Evolutionary conservation across 2,888 invertebrate species (phyloP), one percentile per base, ranked within the genome.

Genomic region (Volucella inflata): DNA sequence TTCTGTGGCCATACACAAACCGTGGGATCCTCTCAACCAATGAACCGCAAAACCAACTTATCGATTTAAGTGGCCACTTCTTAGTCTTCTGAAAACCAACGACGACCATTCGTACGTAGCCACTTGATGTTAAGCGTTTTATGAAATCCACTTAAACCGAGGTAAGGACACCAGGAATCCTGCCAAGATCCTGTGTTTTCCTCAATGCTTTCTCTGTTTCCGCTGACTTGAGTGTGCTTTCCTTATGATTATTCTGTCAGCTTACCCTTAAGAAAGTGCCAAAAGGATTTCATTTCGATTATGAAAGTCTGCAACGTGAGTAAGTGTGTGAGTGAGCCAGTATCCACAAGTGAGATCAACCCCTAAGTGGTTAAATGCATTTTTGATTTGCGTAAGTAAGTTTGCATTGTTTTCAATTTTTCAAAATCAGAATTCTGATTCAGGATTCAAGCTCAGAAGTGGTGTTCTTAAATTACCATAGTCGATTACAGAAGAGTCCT

Each of bases 1-100:
- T 81, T 81, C 71, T 85, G 85, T 85, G 85, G 81, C 76, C 81
- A 85, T 81, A 85, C 85, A 85, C 81, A 85, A 85, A 81, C 85
- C 85, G 85, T 85, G 85, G 85, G 85, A 85, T 85, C 81, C 85
- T 85, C 85, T 85, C 55, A 60, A 72, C 72, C 57, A 77, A 85
- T 77, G 76, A 81, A 85, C 81, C 81, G 76, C 81, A 76, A 72
- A 85, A 75, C 85, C 72, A 68, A 78, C 83, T 83, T 74, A 74
- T 79, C 55, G 74, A 83, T 79, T 76, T 85, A 77, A 85, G 85
- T 85, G 85, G 85, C 76, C 81, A 85, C 85, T 85, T 77, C 76
- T 81, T 12, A 4, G 21, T 21, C 3, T 21, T 21, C 21, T 21
- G 10, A 36, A 44, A 68, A 59, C 30, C 21, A 42, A 36, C 40